These are phyloP conservation scores for Apis dorsata DNA, from an alignment of 1,140 invertebrate genomes.

Conservation along the genomic window DNA sequence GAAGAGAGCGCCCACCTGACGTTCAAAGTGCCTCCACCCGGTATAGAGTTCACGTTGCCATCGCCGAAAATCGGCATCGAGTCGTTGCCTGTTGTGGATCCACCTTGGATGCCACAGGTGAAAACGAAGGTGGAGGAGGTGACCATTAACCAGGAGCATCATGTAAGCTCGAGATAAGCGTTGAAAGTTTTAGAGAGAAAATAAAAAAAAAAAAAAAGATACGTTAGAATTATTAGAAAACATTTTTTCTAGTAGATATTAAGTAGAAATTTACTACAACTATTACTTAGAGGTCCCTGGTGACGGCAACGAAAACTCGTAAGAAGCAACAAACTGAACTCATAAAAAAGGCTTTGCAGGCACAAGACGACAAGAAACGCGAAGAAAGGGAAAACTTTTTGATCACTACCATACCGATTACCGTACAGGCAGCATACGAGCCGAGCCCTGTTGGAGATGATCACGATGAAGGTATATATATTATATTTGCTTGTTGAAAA, in stretches of 20 bases:
- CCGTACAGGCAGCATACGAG: conserved; percentile 96
- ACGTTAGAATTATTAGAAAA: not conserved
- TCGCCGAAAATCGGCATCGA: conserved; percentile 99
- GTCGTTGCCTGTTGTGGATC: conserved; percentile 96
- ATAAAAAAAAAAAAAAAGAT: not conserved
- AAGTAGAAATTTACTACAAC: conserved; percentile 32
- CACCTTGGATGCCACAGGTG: conserved; percentile 98
- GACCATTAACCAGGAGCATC: conserved; percentile 98
- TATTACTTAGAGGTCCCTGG: conserved; percentile 90
- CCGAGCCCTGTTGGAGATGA: conserved; percentile 92
- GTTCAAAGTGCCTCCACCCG: conserved; percentile 98
- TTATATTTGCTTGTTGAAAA: too few relatives aligned
- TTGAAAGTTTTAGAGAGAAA: not conserved
- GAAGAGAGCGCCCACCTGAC: conserved; percentile 96
- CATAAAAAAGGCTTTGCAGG: conserved; percentile 95
- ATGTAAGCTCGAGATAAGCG: conserved; percentile 85
- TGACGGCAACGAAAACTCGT: conserved; percentile 98
- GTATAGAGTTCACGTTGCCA: conserved; percentile 98
- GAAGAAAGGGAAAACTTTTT: conserved; percentile 97
- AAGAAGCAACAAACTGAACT: conserved; percentile 99
- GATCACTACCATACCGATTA: conserved; percentile 98
- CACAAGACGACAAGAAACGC: conserved; percentile 96
- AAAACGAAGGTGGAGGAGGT: conserved; percentile 99
- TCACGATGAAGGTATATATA: conserved; percentile 87
- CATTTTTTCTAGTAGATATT: conserved; percentile 12